Conservation (phyloP, 2,797 vertebrate genomes). For the Meriones psammophilus region DNA sequence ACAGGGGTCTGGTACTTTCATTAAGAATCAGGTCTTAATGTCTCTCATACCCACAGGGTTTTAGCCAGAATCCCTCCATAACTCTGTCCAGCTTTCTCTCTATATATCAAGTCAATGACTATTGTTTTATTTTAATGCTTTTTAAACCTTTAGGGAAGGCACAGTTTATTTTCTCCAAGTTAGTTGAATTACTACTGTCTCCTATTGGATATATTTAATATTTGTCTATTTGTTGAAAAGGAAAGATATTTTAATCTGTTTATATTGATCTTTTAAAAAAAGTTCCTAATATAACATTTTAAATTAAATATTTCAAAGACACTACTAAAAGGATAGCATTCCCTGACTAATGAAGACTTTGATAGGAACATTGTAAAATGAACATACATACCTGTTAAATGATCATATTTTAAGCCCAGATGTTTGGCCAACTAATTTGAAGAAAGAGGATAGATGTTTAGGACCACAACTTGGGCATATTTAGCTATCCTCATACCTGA, state of each 20-base stretch:
- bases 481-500: background rate
- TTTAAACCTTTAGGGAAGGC: constrained; percentile 36
- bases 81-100: constrained; percentile 42
- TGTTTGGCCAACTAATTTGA: constrained; percentile 11
- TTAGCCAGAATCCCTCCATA: constrained; percentile 34
- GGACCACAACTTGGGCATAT: background rate
- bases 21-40: constrained; percentile 66
- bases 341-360: constrained; percentile 20
- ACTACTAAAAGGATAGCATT: background rate
- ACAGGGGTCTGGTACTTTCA: constrained; percentile 61
- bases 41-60: constrained; percentile 24
- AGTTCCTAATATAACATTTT: background rate
- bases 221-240: constrained; percentile 7
- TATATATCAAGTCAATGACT: background rate
- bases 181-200: constrained; percentile 40
- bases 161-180: constrained; percentile 49
- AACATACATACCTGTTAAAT: constrained; percentile 3
- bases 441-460: constrained; percentile 23
- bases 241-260: constrained; percentile 37
- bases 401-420: background rate
- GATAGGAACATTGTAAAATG: constrained; percentile 33
- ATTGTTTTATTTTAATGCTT: constrained; percentile 51
- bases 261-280: background rate
- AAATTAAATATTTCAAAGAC: constrained; percentile 44
- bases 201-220: constrained; percentile 38